Percentiles rank a stretch among this genome's conserved stretches.
phyloP scores from a whole-genome alignment of 2,797 vertebrate species.

The Malurus leucopterus region DNA sequence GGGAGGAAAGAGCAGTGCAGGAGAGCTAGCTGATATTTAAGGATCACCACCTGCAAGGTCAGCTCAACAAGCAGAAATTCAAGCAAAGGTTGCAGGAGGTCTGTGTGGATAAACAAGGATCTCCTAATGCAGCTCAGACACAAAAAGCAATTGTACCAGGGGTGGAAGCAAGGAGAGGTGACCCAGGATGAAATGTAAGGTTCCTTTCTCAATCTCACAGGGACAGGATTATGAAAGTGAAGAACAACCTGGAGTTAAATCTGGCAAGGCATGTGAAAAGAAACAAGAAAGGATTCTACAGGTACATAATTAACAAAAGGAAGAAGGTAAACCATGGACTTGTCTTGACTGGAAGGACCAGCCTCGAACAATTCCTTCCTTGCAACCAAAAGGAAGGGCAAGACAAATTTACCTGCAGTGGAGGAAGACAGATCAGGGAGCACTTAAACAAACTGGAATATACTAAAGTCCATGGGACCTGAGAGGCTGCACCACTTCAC shows the following conservation, averaged over 20 bases:
- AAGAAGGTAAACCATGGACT: not conserved
- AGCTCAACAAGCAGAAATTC: not conserved
- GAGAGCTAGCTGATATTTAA: not conserved
- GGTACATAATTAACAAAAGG: not conserved
- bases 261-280: not conserved
- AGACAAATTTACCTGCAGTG: not conserved
- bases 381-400: not conserved
- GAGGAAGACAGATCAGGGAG: not conserved
- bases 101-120: not conserved
- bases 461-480: accelerated
- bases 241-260: not conserved
- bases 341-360: not conserved
- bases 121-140: not conserved
- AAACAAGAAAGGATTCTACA: not conserved
- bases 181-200: not conserved
- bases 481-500: not conserved
- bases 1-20: not conserved
- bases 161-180: not conserved
- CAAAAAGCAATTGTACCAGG: not conserved
- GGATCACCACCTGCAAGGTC: not conserved
- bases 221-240: not conserved
- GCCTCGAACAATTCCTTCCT: not conserved
- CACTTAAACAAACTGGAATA: not conserved
- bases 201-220: not conserved
- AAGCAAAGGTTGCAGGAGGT: not conserved